Percentiles rank a stretch among this genome's conserved stretches.
Evolutionary conservation across 1,140 invertebrate genomes (phyloP).

Genomic region (Papilio polytes): DNA sequence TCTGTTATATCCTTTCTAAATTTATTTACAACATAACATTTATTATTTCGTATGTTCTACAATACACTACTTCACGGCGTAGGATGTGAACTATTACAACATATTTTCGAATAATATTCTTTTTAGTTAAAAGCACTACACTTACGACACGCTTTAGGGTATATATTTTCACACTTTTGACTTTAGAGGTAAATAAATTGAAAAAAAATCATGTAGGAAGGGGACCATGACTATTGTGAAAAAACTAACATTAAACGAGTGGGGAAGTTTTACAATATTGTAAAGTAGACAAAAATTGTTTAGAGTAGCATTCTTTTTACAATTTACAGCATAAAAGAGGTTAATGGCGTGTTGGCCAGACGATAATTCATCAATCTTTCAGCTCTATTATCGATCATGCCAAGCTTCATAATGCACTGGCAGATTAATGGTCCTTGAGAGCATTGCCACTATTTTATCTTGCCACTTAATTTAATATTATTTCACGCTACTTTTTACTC

Average conservation of each 20-base stretch:
- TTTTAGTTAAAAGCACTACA: too few relatives aligned
- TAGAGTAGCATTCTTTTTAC: constrained; percentile 27
- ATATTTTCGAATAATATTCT: too few relatives aligned
- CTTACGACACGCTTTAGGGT: too few relatives aligned
- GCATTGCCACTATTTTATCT: constrained; percentile 28
- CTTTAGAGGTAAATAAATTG: too few relatives aligned
- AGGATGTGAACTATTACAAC: too few relatives aligned
- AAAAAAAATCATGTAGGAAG: too few relatives aligned
- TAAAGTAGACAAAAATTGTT: constrained; percentile 17
- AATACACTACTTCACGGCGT: background rate
- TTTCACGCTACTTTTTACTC: too few relatives aligned
- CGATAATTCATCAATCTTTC: constrained; percentile 48
- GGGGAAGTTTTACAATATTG: background rate
- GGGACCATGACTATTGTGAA: too few relatives aligned
- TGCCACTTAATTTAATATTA: too few relatives aligned
- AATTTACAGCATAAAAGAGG: constrained; percentile 34
- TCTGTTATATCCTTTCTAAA: background rate
- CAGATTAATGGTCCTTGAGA: constrained; percentile 46
- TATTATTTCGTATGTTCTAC: too few relatives aligned
- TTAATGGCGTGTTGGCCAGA: constrained; percentile 36
- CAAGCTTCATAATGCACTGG: constrained; percentile 47
- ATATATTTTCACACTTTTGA: too few relatives aligned
- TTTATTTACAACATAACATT: background rate
- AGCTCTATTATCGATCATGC: constrained; percentile 49
- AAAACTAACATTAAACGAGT: background rate